A percentile compares a stretch with the other conserved stretches of the same genome.
Evolutionary conservation across 1,140 invertebrate genomes (phyloP).

Genomic region (Pteromalus puparum): DNA sequence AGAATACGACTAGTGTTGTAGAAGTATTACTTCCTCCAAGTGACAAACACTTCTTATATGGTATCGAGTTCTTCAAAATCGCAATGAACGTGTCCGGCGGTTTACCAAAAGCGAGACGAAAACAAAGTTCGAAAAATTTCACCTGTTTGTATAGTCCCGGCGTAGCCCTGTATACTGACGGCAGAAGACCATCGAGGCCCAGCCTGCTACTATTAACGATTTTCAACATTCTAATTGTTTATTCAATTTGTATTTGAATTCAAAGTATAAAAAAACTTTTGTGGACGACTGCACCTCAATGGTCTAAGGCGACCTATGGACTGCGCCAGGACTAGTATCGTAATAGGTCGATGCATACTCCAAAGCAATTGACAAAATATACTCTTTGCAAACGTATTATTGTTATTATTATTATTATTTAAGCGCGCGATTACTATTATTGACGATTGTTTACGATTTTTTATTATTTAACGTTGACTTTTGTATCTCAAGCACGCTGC

Average conservation of each 20-base stretch:
- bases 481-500: slow-evolving; percentile 25
- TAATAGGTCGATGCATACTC: slow-evolving; percentile 3
- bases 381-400: not conserved
- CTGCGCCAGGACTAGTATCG: not conserved
- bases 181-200: no score
- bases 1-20: slow-evolving; percentile 16
- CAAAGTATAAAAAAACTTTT: no score
- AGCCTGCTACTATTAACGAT: no score
- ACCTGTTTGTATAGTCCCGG: slow-evolving; percentile 26
- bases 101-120: not conserved
- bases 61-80: not conserved
- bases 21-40: slow-evolving; percentile 20
- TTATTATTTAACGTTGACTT: slow-evolving; percentile 33
- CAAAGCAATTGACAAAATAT: slow-evolving; percentile 24
- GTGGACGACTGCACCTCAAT: not conserved
- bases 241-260: no score
- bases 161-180: no score
- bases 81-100: not conserved
- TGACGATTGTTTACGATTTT: not conserved
- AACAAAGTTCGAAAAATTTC: slow-evolving; percentile 27
- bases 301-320: not conserved
- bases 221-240: no score
- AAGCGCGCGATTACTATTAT: not conserved
- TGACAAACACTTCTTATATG: slow-evolving; percentile 9
- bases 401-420: slow-evolving; percentile 16